Evolutionary conservation across 1,140 invertebrate species (phyloP), one percentile per base, ranked within the genome.

Genomic region (Tenebrio molitor): DNA sequence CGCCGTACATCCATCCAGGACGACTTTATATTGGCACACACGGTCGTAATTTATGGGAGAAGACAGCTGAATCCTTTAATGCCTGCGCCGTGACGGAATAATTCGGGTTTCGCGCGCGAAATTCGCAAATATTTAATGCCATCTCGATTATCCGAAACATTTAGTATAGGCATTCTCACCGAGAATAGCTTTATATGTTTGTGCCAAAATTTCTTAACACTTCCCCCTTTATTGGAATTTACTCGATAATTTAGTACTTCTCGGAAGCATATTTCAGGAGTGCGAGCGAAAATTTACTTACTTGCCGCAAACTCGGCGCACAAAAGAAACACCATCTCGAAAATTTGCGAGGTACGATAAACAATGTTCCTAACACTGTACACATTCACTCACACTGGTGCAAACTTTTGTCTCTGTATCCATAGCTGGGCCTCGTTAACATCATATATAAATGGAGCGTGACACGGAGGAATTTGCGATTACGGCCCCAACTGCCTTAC

Each of bases 201-300:
- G 42, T 44, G 39, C 15, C 42, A 19, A 66, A 66, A 66, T 66
- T 66, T 66, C 64, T 66, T 66, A 66, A 66, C 64, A 66, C 64
- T 66, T 66, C 64, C 64, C 64, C 42, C 64, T 66, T 66, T 66
- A 66, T 66, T 44, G 64, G 64, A 66, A 66, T 66, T 66, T 66
- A 66, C 64, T 66, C 64, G 64, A 66, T 66, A 66, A 66, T 66
- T 66, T 66, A 66, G 36, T 66, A 44, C 64, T 44, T 44, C 64
- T 66, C 64, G 23, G 64, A 42, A 42, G 42, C 64, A 66, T 44
- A 66, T 66, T 66, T 66, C 17, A 66, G 64, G 62, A 66, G 42
- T 44, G 64, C 33, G 36, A 21, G 14, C 64, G 29, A 66, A 66
- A 66, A 66, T 66, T 66, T 66, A 66, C 64, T 66, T 66, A 66